Evolutionary conservation across 2,888 invertebrate species (phyloP).

Genomic region (Hesperia comma): DNA sequence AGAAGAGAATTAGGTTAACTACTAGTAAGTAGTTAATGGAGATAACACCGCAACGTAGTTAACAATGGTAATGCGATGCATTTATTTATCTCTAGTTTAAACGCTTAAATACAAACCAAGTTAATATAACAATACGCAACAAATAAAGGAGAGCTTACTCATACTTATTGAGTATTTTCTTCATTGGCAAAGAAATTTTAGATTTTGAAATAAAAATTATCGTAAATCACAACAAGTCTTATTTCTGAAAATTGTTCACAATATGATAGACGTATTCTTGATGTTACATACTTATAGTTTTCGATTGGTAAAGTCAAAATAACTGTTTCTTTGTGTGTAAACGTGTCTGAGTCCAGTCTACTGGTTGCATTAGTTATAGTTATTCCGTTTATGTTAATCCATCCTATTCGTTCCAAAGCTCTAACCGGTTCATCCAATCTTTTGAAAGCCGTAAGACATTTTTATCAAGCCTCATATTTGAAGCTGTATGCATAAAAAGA

Average conservation of each 20-base stretch:
- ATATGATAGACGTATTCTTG: too few species aligned
- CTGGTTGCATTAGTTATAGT: too few species aligned
- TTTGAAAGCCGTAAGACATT: slow-evolving; percentile 12
- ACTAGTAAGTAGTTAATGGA: slow-evolving; percentile 28
- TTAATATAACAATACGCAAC: not conserved
- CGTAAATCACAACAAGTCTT: too few species aligned
- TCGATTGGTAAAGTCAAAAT: too few species aligned
- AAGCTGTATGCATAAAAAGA: slow-evolving; percentile 15
- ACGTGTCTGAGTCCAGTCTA: too few species aligned
- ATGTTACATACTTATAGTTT: too few species aligned
- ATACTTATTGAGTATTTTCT: too few species aligned
- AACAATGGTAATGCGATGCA: slow-evolving; percentile 24
- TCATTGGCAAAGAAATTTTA: too few species aligned
- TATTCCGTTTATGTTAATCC: not conserved
- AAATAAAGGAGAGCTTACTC: not conserved
- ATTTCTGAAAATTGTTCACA: too few species aligned
- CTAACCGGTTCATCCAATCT: slow-evolving; percentile 15
- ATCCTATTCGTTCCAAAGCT: slow-evolving; percentile 3
- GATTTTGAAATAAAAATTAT: too few species aligned
- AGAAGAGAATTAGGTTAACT: slow-evolving; percentile 40
- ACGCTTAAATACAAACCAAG: not conserved
- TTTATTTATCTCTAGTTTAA: slow-evolving; percentile 26
- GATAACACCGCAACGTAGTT: slow-evolving; percentile 34
- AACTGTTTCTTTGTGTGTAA: too few species aligned
- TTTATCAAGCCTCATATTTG: slow-evolving; percentile 14